Conservation (phyloP, 2,797 vertebrate genomes). For the Pelodytes ibericus region DNA sequence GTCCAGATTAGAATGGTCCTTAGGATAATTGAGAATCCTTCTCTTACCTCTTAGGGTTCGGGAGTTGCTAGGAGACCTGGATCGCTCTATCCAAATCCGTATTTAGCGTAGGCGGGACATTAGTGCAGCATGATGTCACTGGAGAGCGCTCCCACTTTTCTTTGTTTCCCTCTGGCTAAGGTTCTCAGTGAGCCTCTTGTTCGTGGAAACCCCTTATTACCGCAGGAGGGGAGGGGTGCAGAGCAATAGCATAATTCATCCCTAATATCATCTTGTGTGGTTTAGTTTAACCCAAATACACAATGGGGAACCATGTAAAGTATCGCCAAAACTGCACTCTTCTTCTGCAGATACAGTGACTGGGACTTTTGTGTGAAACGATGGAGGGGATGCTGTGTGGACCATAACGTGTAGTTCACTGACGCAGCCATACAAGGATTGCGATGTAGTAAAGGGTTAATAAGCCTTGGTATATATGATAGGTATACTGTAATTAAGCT, state of each 20-base stretch:
- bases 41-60: background rate
- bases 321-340: no score
- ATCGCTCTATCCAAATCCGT: background rate
- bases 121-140: constrained; percentile 69
- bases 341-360: no score
- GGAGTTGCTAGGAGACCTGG: constrained; percentile 54
- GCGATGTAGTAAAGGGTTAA: no score
- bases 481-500: no score
- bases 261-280: constrained; percentile 2
- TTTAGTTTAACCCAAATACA: background rate
- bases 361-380: no score
- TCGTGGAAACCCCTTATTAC: constrained; percentile 61
- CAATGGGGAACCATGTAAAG: no score
- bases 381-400: no score
- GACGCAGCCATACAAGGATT: no score
- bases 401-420: no score
- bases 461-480: no score
- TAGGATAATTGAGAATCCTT: background rate
- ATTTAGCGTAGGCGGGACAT: constrained; percentile 66
- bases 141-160: constrained; percentile 27
- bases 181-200: constrained; percentile 65
- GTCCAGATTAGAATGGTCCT: background rate
- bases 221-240: constrained; percentile 14
- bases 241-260: constrained; percentile 1
- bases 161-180: constrained; percentile 38